These are phyloP conservation scores for Gonatopus flavifemur DNA, from an alignment of 1,140 invertebrate genomes.

Conservation along the genomic window DNA sequence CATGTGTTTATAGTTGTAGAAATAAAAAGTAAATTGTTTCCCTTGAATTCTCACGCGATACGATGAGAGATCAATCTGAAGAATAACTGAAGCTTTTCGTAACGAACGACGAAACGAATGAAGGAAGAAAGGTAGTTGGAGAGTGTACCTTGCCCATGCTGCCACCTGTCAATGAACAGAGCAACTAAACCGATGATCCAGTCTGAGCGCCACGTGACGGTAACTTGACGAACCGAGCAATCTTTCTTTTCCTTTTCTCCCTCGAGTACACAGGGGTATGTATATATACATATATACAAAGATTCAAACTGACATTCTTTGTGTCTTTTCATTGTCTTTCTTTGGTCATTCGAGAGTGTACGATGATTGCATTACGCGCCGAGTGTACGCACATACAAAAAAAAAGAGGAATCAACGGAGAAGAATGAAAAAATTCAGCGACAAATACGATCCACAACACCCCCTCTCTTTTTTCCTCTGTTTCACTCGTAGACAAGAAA, in stretches of 20 bases:
- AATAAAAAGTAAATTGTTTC: too few relatives aligned
- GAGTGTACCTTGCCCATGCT: conserved; percentile 47
- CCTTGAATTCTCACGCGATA: too few relatives aligned
- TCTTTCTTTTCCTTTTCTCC: conserved; percentile 13
- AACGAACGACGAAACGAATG: too few relatives aligned
- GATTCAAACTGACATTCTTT: neutral
- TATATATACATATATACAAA: too few relatives aligned
- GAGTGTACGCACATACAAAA: neutral
- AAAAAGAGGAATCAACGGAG: neutral
- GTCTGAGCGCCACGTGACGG: conserved; percentile 32
- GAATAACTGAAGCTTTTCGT: too few relatives aligned
- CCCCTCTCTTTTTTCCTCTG: too few relatives aligned
- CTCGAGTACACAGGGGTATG: neutral
- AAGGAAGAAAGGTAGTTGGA: neutral
- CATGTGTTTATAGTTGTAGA: too few relatives aligned
- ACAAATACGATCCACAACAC: neutral
- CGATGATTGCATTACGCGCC: conserved; percentile 10
- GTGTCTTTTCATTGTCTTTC: too few relatives aligned
- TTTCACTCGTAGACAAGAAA: neutral
- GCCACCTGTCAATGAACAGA: conserved; percentile 43
- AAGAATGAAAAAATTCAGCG: neutral
- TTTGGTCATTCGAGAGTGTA: neutral
- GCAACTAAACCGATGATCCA: conserved; percentile 16
- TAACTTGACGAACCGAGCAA: conserved; percentile 19
- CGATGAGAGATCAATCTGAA: too few relatives aligned